Evolutionary conservation across 2,113 vertebrate genomes (phyloP).

Genomic region (Cebidichthys violaceus): DNA sequence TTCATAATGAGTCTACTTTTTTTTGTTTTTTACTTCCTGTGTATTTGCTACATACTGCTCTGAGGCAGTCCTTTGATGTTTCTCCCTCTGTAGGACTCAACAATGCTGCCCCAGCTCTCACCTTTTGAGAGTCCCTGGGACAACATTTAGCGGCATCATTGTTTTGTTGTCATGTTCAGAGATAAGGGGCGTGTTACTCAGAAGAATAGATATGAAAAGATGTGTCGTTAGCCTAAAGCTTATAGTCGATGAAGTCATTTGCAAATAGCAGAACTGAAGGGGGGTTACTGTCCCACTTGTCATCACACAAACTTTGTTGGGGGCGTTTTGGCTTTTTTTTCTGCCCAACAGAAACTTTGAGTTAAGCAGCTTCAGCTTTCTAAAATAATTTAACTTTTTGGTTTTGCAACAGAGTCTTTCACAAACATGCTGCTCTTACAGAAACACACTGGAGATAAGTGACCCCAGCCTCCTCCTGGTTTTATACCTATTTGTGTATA

Average conservation of each 20-base stretch:
- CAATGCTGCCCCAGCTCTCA: constrained; percentile 41
- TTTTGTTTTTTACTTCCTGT: constrained; percentile 25
- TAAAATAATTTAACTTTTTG: neutral
- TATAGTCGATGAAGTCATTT: constrained; percentile 5
- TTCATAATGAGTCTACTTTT: constrained; percentile 29
- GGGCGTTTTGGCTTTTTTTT: neutral
- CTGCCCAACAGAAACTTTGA: neutral
- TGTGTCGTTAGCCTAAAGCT: neutral
- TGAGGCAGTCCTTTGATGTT: constrained; percentile 50
- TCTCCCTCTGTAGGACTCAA: constrained; percentile 43
- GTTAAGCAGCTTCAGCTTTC: neutral
- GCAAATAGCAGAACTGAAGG: constrained; percentile 3
- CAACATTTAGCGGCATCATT: constrained; percentile 24
- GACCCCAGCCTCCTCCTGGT: neutral
- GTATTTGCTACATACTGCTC: constrained; percentile 11
- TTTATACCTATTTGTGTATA: neutral
- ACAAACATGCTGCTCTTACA: neutral
- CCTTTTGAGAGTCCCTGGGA: constrained; percentile 35
- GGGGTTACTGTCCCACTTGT: too few relatives aligned
- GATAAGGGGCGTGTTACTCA: constrained; percentile 7
- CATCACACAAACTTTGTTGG: neutral
- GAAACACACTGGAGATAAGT: neutral
- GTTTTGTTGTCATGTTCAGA: constrained; percentile 20
- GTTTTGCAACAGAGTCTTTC: neutral
- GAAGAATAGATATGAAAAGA: too few relatives aligned